phyloP scores from a whole-genome alignment of 2,888 invertebrate genomes.

The Chalcosyrphus nemorum region DNA sequence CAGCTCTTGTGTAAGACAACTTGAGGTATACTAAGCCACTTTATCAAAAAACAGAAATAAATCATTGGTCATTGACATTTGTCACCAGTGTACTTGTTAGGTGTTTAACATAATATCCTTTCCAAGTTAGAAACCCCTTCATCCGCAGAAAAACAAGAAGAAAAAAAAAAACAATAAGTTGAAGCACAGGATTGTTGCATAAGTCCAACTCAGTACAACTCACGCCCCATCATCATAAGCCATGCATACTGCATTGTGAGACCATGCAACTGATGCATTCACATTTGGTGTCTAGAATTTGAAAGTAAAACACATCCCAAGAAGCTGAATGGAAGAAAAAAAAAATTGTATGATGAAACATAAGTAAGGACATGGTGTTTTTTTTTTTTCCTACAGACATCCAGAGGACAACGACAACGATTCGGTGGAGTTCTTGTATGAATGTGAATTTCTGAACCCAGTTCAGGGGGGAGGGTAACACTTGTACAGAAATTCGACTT shows the following conservation, averaged over 20 bases:
- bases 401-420: constrained; percentile 29
- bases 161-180: constrained; percentile 21
- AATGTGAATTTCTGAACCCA: not conserved
- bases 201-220: not conserved
- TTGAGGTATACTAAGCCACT: no score
- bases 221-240: not conserved
- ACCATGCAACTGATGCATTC: constrained; percentile 3
- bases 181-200: not conserved
- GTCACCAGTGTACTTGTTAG: not conserved
- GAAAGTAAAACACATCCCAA: not conserved
- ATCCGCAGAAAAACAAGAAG: not conserved
- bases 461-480: not conserved
- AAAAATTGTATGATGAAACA: constrained; percentile 1
- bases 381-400: constrained; percentile 33
- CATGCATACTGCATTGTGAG: not conserved
- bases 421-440: constrained; percentile 3
- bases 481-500: constrained; percentile 23
- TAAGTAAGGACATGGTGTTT: constrained; percentile 29
- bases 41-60: no score
- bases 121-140: not conserved
- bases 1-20: no score
- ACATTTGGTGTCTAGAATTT: constrained; percentile 7
- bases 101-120: not conserved
- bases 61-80: constrained; percentile 28
- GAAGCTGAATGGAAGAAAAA: constrained; percentile 11